A percentile compares a stretch with the other conserved stretches of the same genome.
These are phyloP conservation scores for Phataginus tricuspis DNA, from an alignment of 2,797 vertebrate species.

Conservation along the genomic window DNA sequence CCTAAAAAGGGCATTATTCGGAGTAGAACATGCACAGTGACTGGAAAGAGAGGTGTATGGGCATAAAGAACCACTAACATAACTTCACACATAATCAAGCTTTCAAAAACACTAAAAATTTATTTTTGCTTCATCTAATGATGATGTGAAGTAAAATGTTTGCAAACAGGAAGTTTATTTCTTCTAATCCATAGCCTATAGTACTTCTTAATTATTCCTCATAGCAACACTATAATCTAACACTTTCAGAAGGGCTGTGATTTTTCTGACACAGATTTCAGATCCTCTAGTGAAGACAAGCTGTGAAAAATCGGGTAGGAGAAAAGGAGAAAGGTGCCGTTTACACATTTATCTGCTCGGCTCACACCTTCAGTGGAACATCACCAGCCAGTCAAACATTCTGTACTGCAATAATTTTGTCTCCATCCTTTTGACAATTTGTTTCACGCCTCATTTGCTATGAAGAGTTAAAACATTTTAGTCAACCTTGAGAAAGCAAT, in stretches of 20 bases:
- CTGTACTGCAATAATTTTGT: conserved; percentile 77
- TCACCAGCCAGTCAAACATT: conserved; percentile 76
- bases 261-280: conserved; percentile 70
- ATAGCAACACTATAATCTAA: conserved; percentile 67
- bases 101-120: conserved; percentile 62
- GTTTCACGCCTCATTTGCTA: conserved; percentile 85
- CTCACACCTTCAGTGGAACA: conserved; percentile 78
- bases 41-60: background rate
- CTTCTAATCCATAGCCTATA: conserved; percentile 30
- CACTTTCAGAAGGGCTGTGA: conserved; percentile 41
- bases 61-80: conserved; percentile 66
- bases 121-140: conserved; percentile 75
- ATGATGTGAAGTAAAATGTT: conserved; percentile 75
- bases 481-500: conserved; percentile 78
- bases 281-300: conserved; percentile 73
- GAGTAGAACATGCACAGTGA: background rate
- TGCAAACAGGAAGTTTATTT: conserved; percentile 73
- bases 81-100: background rate
- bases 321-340: conserved; percentile 71
- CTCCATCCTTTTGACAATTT: conserved; percentile 83
- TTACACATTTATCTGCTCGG: conserved; percentile 82
- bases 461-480: conserved; percentile 83
- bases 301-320: conserved; percentile 79
- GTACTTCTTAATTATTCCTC: conserved; percentile 70
- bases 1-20: background rate